These are phyloP conservation scores for Lithobates pipiens DNA, from an alignment of 2,797 vertebrate genomes.

Conservation along the genomic window DNA sequence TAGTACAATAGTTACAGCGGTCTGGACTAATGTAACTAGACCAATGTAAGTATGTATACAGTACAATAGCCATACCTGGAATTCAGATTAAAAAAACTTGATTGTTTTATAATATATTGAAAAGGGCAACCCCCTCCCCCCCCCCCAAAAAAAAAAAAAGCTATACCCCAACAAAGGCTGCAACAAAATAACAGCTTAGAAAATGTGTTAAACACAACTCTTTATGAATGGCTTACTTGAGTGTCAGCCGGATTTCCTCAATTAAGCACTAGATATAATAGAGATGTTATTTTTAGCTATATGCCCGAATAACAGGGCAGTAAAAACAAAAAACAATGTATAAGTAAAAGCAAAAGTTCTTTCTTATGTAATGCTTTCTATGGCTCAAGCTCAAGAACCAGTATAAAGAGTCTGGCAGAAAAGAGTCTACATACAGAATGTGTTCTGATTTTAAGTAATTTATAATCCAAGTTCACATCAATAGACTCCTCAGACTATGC, in stretches of 20 bases:
- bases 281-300: constrained; percentile 31
- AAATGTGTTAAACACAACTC: background rate
- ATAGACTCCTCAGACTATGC: constrained; percentile 10
- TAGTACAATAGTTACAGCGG: too few relatives aligned
- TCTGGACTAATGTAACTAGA: too few relatives aligned
- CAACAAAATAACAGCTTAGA: background rate
- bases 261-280: constrained; percentile 13
- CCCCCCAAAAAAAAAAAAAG: too few relatives aligned
- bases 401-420: background rate
- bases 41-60: too few relatives aligned
- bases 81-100: too few relatives aligned
- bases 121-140: too few relatives aligned
- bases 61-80: too few relatives aligned
- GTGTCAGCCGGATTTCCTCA: constrained; percentile 33
- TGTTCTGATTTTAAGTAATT: background rate
- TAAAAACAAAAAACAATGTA: background rate
- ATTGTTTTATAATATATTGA: too few relatives aligned
- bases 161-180: background rate
- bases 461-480: constrained; percentile 2
- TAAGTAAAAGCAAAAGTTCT: background rate
- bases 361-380: background rate
- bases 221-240: constrained; percentile 1
- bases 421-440: background rate
- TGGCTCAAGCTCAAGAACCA: background rate
- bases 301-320: background rate